phyloP scores from a whole-genome alignment of 2,797 vertebrate genomes.

The Rhinoraja longicauda region DNA sequence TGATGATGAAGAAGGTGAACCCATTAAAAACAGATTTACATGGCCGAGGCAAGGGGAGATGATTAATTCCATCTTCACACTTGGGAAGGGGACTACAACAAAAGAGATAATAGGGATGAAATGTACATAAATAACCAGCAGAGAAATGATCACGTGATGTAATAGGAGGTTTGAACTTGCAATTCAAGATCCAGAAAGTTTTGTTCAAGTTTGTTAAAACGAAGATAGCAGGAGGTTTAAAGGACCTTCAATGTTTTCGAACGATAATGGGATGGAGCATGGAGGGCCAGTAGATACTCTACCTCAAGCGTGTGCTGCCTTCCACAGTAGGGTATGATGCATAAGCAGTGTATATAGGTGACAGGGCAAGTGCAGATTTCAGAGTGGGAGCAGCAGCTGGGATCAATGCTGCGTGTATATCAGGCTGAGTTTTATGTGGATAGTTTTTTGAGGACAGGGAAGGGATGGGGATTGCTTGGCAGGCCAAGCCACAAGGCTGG shows the following conservation, averaged over 20 bases:
- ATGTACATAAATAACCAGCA: not conserved
- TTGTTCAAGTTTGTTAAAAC: not conserved
- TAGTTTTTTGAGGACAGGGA: too few species aligned
- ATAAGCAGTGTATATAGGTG: too few species aligned
- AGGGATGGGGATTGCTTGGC: too few species aligned
- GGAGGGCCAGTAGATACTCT: too few species aligned
- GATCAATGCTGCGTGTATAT: too few species aligned
- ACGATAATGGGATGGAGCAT: too few species aligned
- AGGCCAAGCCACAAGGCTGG: too few species aligned
- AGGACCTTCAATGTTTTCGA: not conserved
- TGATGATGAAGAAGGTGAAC: not conserved
- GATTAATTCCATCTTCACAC: not conserved
- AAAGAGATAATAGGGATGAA: not conserved
- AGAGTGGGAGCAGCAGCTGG: too few species aligned
- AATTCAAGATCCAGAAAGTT: not conserved
- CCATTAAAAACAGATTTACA: not conserved
- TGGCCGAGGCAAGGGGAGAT: not conserved
- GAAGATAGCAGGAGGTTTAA: not conserved
- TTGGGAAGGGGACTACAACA: not conserved
- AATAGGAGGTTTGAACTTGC: not conserved
- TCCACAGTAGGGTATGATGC: too few species aligned
- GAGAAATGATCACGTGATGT: not conserved
- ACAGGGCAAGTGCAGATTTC: too few species aligned
- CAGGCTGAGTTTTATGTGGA: too few species aligned
- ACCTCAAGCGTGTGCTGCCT: too few species aligned